Evolutionary conservation across 2,113 vertebrate species (phyloP), one percentile per base, ranked within the genome.

Genomic region (Trinectes maculatus): DNA sequence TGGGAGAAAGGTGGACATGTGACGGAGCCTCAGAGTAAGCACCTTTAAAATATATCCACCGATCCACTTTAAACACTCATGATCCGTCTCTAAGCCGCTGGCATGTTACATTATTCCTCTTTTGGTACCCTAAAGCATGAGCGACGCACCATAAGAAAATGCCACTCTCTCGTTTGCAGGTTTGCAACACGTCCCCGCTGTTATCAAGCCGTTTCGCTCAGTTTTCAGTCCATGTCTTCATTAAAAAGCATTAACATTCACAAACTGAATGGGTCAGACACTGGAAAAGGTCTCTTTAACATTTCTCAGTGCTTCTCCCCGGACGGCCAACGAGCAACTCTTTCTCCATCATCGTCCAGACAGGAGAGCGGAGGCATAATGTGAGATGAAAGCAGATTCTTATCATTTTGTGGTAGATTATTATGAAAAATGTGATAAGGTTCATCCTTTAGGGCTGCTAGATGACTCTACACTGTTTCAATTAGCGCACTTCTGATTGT

Each of bases 261-360:
- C 94, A 94, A 92, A 92, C 93, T 93, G 94, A 94, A 93, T 89
- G 93, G 93, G 94, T 94, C 94, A 91, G 93, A 91, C 94, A 90
- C 89, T 95, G 95, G n/a, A 95, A 96, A 98, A 96, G 96, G 95
- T 96, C 96, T 96, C 95, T 91, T 95, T 95, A 96, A 96, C 96
- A 96, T 97, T 97, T 96, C 94, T 92, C 93, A 88, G 93, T 87
- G 94, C 57, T 52, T 52, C 59, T 72, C 62, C 31, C 26, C 57
- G 58, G 85, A 87, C 76, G 77, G 78, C 77, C 67, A 57, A 71
- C 95, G 95, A 94, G 93, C 95, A 94, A 91, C 92, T 94, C 93
- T 93, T 93, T 94, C 94, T 95, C 94, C 95, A 94, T 96, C 95
- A 95, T 92, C 92, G 93, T 80, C 70, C 66, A 46, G 82, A 53